A percentile compares a stretch with the other conserved stretches of the same genome.
These are phyloP conservation scores for Oxygymnocypris stewartii DNA, from an alignment of 2,113 vertebrate species.

Conservation along the genomic window DNA sequence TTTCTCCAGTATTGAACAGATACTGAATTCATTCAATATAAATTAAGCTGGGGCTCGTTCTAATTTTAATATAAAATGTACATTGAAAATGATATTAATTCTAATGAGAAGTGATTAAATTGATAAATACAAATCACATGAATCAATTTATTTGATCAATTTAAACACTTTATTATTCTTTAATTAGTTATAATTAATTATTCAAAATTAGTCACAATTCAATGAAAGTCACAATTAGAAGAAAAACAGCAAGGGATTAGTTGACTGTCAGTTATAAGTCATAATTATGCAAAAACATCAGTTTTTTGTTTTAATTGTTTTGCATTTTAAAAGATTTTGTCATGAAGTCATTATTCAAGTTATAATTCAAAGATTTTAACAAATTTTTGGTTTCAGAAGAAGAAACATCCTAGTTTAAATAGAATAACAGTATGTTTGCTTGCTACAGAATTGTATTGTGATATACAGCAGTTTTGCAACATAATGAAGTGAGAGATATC, in stretches of 20 bases:
- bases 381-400: too few relatives aligned
- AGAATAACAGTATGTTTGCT: too few relatives aligned
- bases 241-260: not conserved
- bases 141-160: not conserved
- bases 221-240: not conserved
- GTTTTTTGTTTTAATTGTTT: too few relatives aligned
- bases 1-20: not conserved
- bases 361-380: too few relatives aligned
- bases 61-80: not conserved
- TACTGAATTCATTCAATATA: not conserved
- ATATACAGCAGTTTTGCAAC: too few relatives aligned
- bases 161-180: too few relatives aligned
- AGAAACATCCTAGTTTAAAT: too few relatives aligned
- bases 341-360: too few relatives aligned
- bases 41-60: not conserved
- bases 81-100: not conserved
- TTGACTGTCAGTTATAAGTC: not conserved
- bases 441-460: too few relatives aligned
- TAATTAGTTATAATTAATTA: too few relatives aligned
- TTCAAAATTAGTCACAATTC: not conserved
- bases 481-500: not conserved
- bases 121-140: not conserved
- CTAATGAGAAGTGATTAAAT: not conserved
- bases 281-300: not conserved
- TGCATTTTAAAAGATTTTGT: too few relatives aligned